Evolutionary conservation across 30 jellyfish, hydroid and myxozoan species (phyloP).

Genomic region (Aurelia aurita complex sp. Pacific): DNA sequence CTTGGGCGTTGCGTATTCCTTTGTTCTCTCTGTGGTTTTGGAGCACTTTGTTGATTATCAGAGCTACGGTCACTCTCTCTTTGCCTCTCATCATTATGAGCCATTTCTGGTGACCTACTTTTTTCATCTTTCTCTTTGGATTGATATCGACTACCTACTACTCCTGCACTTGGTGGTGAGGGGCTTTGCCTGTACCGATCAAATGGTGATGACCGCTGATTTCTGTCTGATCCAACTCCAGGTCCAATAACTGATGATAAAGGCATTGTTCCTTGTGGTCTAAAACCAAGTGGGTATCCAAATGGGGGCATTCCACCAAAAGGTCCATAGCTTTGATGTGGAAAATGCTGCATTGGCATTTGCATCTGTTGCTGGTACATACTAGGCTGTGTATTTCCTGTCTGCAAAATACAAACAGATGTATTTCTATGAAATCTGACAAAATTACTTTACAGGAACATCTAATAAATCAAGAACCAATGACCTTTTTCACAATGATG

Average conservation of each 20-base stretch:
- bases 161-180: slow-evolving; percentile 61
- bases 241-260: slow-evolving; percentile 65
- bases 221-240: slow-evolving; percentile 26
- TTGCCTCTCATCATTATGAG: slow-evolving; percentile 9
- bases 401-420: slow-evolving; percentile 24
- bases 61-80: slow-evolving; percentile 17
- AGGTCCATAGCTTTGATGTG: slow-evolving; percentile 81
- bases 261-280: slow-evolving; percentile 69
- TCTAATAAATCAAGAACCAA: not conserved
- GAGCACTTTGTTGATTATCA: slow-evolving; percentile 36
- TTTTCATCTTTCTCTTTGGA: slow-evolving; percentile 43
- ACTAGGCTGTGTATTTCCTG: slow-evolving; percentile 82
- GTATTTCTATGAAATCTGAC: not conserved
- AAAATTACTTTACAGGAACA: not conserved
- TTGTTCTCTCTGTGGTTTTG: slow-evolving; percentile 44
- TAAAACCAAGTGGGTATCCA: slow-evolving; percentile 81
- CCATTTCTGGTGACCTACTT: slow-evolving; percentile 51
- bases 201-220: slow-evolving; percentile 60
- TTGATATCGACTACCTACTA: slow-evolving; percentile 27
- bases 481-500: too few species aligned
- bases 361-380: slow-evolving; percentile 75
- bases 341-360: slow-evolving; percentile 57
- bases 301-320: slow-evolving; percentile 90
- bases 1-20: slow-evolving; percentile 34
- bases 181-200: slow-evolving; percentile 68